These are phyloP conservation scores for Paracentrotus lividus DNA, from an alignment of 53 echinoderm and acorn worm species.

Conservation along the genomic window DNA sequence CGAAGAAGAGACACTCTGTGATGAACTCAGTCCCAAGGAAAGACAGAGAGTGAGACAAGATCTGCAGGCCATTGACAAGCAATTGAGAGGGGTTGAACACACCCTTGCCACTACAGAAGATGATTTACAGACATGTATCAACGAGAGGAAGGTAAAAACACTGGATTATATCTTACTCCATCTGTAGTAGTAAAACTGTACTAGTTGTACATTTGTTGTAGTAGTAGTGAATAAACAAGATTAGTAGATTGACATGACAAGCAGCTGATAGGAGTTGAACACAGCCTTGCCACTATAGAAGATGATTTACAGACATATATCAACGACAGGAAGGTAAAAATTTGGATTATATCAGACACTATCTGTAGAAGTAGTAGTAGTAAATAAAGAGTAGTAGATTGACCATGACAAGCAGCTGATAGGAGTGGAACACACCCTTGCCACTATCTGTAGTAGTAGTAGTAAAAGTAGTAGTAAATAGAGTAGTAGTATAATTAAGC, in stretches of 20 bases:
- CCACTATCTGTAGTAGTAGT: too few species aligned
- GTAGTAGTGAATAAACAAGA: too few species aligned
- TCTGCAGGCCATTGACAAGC: slow-evolving; percentile 73
- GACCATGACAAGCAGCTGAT: too few species aligned
- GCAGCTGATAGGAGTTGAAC: slow-evolving; percentile 74
- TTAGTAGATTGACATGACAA: too few species aligned
- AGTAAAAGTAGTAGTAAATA: too few species aligned
- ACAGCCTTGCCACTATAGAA: slow-evolving; percentile 68
- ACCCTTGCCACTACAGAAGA: slow-evolving; percentile 73
- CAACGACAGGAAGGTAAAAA: slow-evolving; percentile 76
- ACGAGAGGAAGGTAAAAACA: slow-evolving; percentile 76
- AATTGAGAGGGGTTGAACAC: slow-evolving; percentile 74
- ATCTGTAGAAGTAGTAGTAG: too few species aligned
- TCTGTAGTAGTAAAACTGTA: neutral
- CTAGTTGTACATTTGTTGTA: neutral
- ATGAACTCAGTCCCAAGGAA: slow-evolving; percentile 80
- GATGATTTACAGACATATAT: slow-evolving; percentile 78
- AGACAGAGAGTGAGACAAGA: slow-evolving; percentile 74
- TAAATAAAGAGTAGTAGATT: too few species aligned
- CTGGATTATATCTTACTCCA: neutral
- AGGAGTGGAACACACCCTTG: too few species aligned
- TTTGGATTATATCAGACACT: too few species aligned
- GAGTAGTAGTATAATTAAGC: too few species aligned
- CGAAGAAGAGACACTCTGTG: slow-evolving; percentile 45
- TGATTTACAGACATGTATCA: slow-evolving; percentile 75